These are phyloP conservation scores for Leptodactylus fallax DNA, from an alignment of 2,797 vertebrate species.

Conservation along the genomic window DNA sequence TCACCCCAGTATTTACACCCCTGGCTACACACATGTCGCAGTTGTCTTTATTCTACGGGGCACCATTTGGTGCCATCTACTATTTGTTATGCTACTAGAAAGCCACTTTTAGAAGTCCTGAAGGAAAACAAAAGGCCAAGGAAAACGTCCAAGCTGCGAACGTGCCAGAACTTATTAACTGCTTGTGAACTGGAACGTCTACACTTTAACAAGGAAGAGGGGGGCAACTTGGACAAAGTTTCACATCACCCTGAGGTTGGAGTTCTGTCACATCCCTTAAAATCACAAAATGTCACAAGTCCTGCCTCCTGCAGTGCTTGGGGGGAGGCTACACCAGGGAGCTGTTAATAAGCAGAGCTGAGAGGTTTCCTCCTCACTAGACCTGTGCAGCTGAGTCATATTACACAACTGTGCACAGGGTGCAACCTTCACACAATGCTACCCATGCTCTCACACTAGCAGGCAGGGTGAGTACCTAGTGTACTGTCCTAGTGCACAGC, in stretches of 20 bases:
- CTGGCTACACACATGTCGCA: not conserved
- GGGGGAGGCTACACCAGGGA: not conserved
- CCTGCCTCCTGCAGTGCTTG: not conserved
- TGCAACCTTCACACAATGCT: not conserved
- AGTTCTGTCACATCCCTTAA: not conserved
- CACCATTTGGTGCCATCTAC: too few species aligned
- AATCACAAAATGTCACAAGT: not conserved
- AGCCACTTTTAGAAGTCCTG: not conserved
- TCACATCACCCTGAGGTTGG: not conserved
- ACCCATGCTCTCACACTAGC: not conserved
- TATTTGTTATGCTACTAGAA: not conserved
- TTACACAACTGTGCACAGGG: conserved; percentile 31
- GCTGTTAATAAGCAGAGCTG: not conserved
- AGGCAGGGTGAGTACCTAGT: not conserved
- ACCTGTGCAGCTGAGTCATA: conserved; percentile 26
- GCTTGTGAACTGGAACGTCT: not conserved
- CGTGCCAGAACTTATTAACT: conserved; percentile 15
- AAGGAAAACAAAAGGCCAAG: conserved; percentile 11
- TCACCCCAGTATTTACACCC: not conserved
- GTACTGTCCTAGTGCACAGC: not conserved
- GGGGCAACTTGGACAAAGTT: not conserved
- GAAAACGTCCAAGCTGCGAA: conserved; percentile 16
- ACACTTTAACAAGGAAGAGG: not conserved
- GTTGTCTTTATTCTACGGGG: too few species aligned
- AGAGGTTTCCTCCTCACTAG: conserved; percentile 24